Percentiles rank a stretch among this genome's conserved stretches.
Evolutionary conservation across 2,888 invertebrate species (phyloP).

Genomic region (Phymatocera aterrima): DNA sequence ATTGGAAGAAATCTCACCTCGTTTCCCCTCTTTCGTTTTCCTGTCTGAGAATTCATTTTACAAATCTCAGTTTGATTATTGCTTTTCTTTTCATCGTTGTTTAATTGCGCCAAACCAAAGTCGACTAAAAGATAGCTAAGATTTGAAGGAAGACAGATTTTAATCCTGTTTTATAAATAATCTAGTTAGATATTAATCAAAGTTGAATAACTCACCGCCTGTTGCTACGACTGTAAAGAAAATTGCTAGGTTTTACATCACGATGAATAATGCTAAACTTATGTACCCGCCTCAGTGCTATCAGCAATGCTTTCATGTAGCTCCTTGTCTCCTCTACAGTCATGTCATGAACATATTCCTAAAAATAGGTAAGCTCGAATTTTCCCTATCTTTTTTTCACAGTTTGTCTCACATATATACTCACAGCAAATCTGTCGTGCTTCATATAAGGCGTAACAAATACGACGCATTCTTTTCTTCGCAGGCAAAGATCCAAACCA

Average conservation of each 20-base stretch:
- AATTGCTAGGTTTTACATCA: conserved; percentile 95
- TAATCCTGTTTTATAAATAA: background rate
- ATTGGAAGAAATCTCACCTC: conserved; percentile 67
- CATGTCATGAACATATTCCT: conserved; percentile 87
- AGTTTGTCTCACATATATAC: conserved; percentile 66
- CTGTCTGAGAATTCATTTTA: conserved; percentile 47
- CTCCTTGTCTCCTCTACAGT: conserved; percentile 82
- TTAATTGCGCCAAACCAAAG: conserved; percentile 90
- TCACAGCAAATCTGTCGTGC: conserved; percentile 87
- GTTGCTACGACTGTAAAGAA: conserved; percentile 86
- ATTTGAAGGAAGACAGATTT: too few species aligned
- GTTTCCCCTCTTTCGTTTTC: conserved; percentile 63
- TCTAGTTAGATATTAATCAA: background rate
- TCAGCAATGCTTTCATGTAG: conserved; percentile 89
- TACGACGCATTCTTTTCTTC: conserved; percentile 87
- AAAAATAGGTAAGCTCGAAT: conserved; percentile 60
- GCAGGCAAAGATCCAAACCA: conserved; percentile 86
- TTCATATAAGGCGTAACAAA: conserved; percentile 94
- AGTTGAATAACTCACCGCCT: conserved; percentile 76
- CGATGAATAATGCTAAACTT: conserved; percentile 90
- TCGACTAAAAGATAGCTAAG: conserved; percentile 90
- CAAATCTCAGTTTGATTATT: conserved; percentile 48
- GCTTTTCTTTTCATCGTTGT: conserved; percentile 61
- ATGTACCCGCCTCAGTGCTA: conserved; percentile 88
- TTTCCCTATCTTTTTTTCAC: background rate